phyloP scores from a whole-genome alignment of 2,888 invertebrate species.

The Crossocerus cetratus region DNA sequence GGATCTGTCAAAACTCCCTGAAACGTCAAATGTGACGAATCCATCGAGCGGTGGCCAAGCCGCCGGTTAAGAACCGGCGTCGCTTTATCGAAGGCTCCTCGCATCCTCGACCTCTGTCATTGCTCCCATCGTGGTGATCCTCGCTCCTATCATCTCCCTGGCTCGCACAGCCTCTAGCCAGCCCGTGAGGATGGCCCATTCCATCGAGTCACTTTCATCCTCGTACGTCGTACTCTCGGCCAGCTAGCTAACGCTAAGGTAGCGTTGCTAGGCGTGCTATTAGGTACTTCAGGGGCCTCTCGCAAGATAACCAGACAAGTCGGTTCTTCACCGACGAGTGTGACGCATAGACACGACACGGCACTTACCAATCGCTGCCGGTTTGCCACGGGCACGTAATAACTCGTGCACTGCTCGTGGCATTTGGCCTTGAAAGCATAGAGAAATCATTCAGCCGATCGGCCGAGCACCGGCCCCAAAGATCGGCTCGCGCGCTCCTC shows the following conservation, averaged over 20 bases:
- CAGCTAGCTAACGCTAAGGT: slow-evolving; percentile 34
- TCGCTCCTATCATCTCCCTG: slow-evolving; percentile 22
- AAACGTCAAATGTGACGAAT: slow-evolving; percentile 67
- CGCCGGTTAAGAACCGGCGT: slow-evolving; percentile 45
- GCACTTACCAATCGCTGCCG: slow-evolving; percentile 57
- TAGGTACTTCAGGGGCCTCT: slow-evolving; percentile 51
- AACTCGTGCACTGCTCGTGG: slow-evolving; percentile 64
- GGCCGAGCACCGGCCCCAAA: slow-evolving; percentile 27
- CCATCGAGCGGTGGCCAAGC: slow-evolving; percentile 16
- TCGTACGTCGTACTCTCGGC: slow-evolving; percentile 30
- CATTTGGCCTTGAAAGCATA: slow-evolving; percentile 62
- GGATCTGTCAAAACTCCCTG: slow-evolving; percentile 55
- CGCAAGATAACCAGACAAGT: slow-evolving; percentile 56
- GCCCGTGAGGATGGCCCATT: too few relatives aligned
- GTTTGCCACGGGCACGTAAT: slow-evolving; percentile 63
- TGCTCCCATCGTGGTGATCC: slow-evolving; percentile 15
- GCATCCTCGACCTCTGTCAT: slow-evolving; percentile 46
- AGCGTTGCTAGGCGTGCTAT: slow-evolving; percentile 72
- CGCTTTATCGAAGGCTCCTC: slow-evolving; percentile 36
- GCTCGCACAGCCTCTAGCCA: neutral
- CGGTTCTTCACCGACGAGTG: slow-evolving; percentile 50
- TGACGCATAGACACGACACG: slow-evolving; percentile 62
- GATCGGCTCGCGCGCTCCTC: neutral
- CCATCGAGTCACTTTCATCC: slow-evolving; percentile 5
- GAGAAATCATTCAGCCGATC: slow-evolving; percentile 48